These are phyloP conservation scores for Centropristis striata DNA, from an alignment of 2,113 vertebrate species.

Conservation along the genomic window DNA sequence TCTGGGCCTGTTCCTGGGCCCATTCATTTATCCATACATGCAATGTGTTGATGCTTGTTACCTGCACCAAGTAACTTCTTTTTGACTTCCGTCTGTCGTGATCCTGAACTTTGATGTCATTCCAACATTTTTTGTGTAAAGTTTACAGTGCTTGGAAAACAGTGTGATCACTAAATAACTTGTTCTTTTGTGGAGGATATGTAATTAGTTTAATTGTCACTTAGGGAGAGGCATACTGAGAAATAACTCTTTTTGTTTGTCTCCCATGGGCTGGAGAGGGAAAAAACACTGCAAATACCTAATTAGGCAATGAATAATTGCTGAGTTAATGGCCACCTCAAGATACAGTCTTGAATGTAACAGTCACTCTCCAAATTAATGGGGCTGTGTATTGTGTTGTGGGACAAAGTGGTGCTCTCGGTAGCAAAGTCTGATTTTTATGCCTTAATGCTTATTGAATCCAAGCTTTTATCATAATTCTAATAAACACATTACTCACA, in stretches of 20 bases:
- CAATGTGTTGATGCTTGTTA: not conserved
- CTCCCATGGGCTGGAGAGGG: conserved; percentile 50
- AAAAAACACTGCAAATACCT: conserved; percentile 49
- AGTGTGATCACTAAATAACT: conserved; percentile 48
- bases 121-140: not conserved
- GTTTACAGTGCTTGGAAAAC: conserved; percentile 28
- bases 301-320: conserved; percentile 75
- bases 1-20: too few species aligned
- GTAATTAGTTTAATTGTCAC: conserved; percentile 72
- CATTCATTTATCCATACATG: too few species aligned
- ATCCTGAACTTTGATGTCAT: conserved; percentile 3
- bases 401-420: conserved; percentile 39
- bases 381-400: conserved; percentile 15
- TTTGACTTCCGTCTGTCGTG: conserved; percentile 11
- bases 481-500: conserved; percentile 48
- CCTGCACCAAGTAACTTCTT: not conserved
- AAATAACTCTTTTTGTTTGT: conserved; percentile 64
- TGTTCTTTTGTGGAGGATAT: conserved; percentile 46
- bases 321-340: conserved; percentile 62
- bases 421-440: conserved; percentile 34
- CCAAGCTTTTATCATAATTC: conserved; percentile 42
- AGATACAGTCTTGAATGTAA: conserved; percentile 64
- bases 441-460: conserved; percentile 40
- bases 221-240: conserved; percentile 44
- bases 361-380: conserved; percentile 61